Conservation (phyloP, 1,140 invertebrate species). For the Zaprionus ghesquierei region DNA sequence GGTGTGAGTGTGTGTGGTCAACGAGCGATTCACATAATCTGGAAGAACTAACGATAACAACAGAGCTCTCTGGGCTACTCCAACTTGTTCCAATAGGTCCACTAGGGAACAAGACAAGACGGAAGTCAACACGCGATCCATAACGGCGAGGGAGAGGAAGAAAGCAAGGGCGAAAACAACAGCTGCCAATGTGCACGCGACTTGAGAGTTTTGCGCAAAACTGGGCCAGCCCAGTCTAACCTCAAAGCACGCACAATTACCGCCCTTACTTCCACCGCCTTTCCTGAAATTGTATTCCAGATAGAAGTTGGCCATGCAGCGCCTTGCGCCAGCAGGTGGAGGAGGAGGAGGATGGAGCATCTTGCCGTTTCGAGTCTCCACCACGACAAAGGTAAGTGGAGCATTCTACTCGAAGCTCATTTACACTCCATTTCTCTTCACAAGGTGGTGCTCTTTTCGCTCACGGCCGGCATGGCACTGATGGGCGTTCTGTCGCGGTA, state of each 20-base stretch:
- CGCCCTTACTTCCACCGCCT: neutral
- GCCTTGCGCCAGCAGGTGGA: slow-evolving; percentile 42
- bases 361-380: slow-evolving; percentile 62
- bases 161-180: neutral
- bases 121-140: slow-evolving; percentile 18
- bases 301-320: slow-evolving; percentile 47
- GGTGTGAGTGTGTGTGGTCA: neutral
- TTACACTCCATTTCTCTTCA: neutral
- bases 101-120: neutral
- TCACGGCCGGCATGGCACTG: slow-evolving; percentile 84
- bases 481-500: slow-evolving; percentile 86
- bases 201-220: slow-evolving; percentile 29
- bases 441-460: slow-evolving; percentile 83
- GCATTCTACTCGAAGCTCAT: neutral
- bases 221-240: slow-evolving; percentile 45
- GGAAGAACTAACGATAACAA: neutral
- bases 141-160: neutral
- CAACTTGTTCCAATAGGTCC: slow-evolving; percentile 22
- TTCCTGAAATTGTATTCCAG: slow-evolving; percentile 1
- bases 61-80: neutral
- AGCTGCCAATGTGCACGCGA: slow-evolving; percentile 51
- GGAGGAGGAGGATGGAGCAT: slow-evolving; percentile 47
- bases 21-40: neutral
- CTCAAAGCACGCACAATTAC: slow-evolving; percentile 45
- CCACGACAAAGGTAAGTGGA: slow-evolving; percentile 65